Percentiles rank a stretch among this genome's conserved stretches.
phyloP scores from a whole-genome alignment of 2,888 invertebrate genomes.

The Lasiommata megera region DNA sequence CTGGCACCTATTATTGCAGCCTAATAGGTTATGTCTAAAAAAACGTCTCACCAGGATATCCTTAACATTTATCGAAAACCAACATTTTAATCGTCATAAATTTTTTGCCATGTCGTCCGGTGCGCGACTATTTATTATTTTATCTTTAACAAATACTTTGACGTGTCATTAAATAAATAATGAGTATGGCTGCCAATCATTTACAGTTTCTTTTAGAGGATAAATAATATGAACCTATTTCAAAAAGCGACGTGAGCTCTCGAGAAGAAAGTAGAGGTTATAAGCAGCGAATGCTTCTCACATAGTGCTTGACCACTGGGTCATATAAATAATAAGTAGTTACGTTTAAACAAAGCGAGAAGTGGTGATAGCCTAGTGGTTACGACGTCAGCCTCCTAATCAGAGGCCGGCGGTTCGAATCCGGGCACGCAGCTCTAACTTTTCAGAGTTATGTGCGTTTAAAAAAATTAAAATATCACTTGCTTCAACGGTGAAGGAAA shows the following conservation, averaged over 20 bases:
- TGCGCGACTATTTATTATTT: not conserved
- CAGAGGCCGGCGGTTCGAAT: too few species aligned
- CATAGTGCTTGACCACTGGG: not conserved
- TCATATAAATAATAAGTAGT: not conserved
- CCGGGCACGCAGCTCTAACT: too few species aligned
- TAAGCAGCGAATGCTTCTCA: not conserved
- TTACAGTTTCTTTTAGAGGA: not conserved
- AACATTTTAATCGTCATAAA: not conserved
- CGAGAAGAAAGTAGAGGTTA: not conserved
- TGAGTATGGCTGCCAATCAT: not conserved
- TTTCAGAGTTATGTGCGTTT: too few species aligned
- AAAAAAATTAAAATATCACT: too few species aligned
- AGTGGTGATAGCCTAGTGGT: too few species aligned
- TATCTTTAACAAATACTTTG: not conserved
- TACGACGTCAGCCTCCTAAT: too few species aligned
- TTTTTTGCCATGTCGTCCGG: not conserved
- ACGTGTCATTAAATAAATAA: conserved; percentile 5
- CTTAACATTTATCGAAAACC: not conserved
- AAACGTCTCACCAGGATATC: not conserved
- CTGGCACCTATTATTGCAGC: not conserved
- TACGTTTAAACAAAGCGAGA: too few species aligned
- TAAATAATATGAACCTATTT: not conserved
- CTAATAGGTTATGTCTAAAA: not conserved
- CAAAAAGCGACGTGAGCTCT: not conserved
- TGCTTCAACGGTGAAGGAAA: too few species aligned